Evolutionary conservation across 1,140 invertebrate genomes (phyloP).

Genomic region (Colletes gigas): DNA sequence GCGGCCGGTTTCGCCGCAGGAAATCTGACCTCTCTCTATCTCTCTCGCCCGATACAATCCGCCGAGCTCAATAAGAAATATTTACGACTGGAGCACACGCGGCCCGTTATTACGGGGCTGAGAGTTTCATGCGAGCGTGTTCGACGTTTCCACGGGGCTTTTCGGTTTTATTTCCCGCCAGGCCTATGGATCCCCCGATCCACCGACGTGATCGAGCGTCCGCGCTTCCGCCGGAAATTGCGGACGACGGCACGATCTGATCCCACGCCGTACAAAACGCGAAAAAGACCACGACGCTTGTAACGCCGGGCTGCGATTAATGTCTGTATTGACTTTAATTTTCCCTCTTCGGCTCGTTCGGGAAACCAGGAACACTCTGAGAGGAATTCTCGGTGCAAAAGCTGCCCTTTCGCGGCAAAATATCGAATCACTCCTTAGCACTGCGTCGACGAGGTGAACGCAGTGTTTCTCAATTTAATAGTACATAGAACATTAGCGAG

Average conservation of each 20-base stretch:
- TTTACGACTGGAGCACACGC: constrained; percentile 43
- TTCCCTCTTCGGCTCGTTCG: no score
- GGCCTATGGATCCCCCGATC: constrained; percentile 10
- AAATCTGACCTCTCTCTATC: constrained; percentile 3
- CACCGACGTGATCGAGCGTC: constrained; percentile 1
- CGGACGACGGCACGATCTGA: constrained; percentile 7
- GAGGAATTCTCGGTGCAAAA: no score
- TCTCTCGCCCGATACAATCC: constrained; percentile 27
- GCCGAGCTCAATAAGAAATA: constrained; percentile 49
- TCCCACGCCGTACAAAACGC: not conserved
- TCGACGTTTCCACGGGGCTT: constrained; percentile 32
- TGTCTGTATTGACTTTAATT: not conserved
- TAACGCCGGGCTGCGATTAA: constrained; percentile 8
- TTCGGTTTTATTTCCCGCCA: constrained; percentile 18
- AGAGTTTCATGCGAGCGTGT: constrained; percentile 15
- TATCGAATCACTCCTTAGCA: no score
- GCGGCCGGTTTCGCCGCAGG: no score
- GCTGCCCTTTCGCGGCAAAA: no score
- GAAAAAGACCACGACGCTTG: not conserved
- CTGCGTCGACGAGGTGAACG: no score
- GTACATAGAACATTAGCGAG: no score
- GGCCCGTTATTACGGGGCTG: constrained; percentile 38
- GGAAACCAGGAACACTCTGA: no score
- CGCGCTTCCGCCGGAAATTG: constrained; percentile 5
- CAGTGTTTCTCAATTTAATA: no score